Evolutionary conservation across 1,140 invertebrate genomes (phyloP).

Genomic region (Bombus balteatus): DNA sequence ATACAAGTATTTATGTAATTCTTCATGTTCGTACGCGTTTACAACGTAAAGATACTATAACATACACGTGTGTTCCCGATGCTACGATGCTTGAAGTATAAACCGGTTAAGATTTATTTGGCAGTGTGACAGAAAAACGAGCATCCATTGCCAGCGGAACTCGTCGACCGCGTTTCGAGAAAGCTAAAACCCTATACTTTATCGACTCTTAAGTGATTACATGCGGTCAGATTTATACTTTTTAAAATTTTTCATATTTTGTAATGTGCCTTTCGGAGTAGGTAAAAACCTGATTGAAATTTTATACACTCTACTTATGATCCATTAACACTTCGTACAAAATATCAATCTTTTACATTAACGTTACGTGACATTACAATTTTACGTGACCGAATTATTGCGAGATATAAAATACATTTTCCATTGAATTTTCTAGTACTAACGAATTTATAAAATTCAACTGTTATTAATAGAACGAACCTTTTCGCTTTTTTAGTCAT

Average conservation of each 20-base stretch:
- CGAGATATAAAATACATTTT: no score
- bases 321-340: no score
- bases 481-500: no score
- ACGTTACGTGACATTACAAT: no score
- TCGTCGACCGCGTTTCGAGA: not conserved
- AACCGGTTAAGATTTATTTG: slow-evolving; percentile 18
- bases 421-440: no score
- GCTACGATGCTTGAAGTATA: not conserved
- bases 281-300: no score
- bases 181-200: not conserved
- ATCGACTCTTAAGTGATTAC: not conserved
- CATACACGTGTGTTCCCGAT: not conserved
- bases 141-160: not conserved
- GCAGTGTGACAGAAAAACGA: slow-evolving; percentile 2
- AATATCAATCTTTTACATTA: no score
- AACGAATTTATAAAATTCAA: no score
- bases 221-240: not conserved
- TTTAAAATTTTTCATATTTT: not conserved
- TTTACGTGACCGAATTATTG: no score
- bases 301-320: no score
- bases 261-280: no score
- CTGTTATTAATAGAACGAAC: no score
- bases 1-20: not conserved
- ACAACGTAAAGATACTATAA: not conserved
- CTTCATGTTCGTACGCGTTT: not conserved